Evolutionary conservation across 2,888 invertebrate genomes (phyloP).

Genomic region (Dione juno): DNA sequence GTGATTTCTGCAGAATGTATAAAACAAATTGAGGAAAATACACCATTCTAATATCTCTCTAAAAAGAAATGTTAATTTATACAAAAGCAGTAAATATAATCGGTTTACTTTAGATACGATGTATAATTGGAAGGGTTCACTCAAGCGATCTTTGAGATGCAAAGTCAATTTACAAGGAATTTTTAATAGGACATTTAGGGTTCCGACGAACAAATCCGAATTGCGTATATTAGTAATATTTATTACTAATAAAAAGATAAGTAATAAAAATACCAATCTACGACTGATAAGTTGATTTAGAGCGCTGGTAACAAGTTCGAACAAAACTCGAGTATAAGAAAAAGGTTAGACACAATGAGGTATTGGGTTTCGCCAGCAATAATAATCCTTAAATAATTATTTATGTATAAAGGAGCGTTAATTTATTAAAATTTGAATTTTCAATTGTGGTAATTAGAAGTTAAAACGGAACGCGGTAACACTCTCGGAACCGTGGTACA

Average conservation of each 20-base stretch:
- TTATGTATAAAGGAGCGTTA: too few relatives aligned
- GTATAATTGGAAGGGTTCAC: slow-evolving; percentile 32
- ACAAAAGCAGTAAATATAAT: slow-evolving; percentile 30
- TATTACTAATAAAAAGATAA: too few relatives aligned
- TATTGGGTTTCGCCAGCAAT: too few relatives aligned
- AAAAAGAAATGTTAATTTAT: slow-evolving; percentile 20
- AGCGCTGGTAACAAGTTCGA: too few relatives aligned
- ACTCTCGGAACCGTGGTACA: too few relatives aligned
- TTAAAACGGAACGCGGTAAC: not conserved
- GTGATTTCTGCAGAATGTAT: not conserved
- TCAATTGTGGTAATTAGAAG: not conserved
- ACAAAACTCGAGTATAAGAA: too few relatives aligned
- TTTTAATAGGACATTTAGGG: slow-evolving; percentile 24
- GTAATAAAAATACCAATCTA: too few relatives aligned
- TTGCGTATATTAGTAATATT: not conserved
- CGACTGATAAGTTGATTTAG: too few relatives aligned
- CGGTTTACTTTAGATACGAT: slow-evolving; percentile 32
- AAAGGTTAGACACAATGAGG: too few relatives aligned
- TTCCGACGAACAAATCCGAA: not conserved
- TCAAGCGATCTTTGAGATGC: slow-evolving; percentile 30
- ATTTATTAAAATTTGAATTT: too few relatives aligned
- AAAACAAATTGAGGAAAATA: not conserved
- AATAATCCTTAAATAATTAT: too few relatives aligned
- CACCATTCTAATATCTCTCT: not conserved
- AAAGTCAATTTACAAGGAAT: slow-evolving; percentile 30